A percentile compares a stretch with the other conserved stretches of the same genome.
These are phyloP conservation scores for Lepidocolaptes lacrymiger DNA, from an alignment of 2,797 vertebrate species.

Conservation along the genomic window DNA sequence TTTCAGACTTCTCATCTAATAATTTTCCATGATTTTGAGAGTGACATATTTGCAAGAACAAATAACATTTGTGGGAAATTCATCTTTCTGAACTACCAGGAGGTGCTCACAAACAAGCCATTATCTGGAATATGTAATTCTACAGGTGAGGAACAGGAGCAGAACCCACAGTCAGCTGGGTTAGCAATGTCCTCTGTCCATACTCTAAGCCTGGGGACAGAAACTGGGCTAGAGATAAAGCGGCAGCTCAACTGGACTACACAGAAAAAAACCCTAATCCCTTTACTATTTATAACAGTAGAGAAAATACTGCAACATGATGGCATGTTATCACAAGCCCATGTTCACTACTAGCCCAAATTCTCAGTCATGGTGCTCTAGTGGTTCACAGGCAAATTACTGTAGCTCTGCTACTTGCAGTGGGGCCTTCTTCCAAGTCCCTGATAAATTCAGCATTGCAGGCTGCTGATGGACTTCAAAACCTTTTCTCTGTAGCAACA, in stretches of 20 bases:
- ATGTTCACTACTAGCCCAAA: not conserved
- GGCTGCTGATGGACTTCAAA: not conserved
- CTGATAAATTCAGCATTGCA: not conserved
- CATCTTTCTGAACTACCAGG: not conserved
- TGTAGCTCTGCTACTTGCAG: not conserved
- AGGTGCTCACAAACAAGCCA: not conserved
- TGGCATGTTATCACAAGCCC: not conserved
- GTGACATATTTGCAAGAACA: not conserved
- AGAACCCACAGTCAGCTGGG: accelerated
- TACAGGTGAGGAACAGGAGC: not conserved
- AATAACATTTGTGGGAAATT: not conserved
- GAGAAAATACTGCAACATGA: not conserved
- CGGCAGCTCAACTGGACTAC: not conserved
- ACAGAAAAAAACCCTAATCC: not conserved
- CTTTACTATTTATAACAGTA: not conserved
- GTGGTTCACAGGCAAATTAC: not conserved
- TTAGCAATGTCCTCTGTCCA: not conserved
- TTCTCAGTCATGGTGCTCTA: not conserved
- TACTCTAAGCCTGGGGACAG: not conserved
- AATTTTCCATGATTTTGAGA: not conserved
- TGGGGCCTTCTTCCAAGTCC: not conserved
- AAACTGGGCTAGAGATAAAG: not conserved
- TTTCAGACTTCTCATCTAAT: not conserved
- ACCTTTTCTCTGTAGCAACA: not conserved
- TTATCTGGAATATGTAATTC: not conserved